phyloP scores from a whole-genome alignment of 1,140 invertebrate genomes.

The Cherax quadricarinatus region DNA sequence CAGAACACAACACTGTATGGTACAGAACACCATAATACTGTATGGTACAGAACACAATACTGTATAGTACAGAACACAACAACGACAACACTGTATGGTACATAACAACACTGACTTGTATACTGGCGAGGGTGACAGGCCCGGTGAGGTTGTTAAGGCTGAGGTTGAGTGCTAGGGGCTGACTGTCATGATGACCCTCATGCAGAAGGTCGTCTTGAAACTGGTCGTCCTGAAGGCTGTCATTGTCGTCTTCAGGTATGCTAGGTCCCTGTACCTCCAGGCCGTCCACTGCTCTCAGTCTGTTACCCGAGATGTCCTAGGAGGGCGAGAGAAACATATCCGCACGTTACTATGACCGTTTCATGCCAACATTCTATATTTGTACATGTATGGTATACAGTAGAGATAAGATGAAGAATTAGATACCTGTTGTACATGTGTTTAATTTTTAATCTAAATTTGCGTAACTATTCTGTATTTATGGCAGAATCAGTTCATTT shows the following conservation, averaged over 20 bases:
- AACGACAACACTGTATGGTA: too few relatives aligned
- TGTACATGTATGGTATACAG: too few relatives aligned
- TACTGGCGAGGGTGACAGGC: conserved; percentile 58
- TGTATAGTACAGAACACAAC: too few relatives aligned
- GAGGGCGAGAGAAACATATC: background rate
- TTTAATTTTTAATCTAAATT: too few relatives aligned
- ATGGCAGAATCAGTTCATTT: too few relatives aligned
- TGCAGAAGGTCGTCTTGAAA: background rate
- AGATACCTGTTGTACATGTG: too few relatives aligned
- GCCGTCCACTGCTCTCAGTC: conserved; percentile 9
- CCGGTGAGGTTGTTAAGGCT: conserved; percentile 55
- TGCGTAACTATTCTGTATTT: too few relatives aligned
- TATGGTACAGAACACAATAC: too few relatives aligned
- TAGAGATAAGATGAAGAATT: too few relatives aligned
- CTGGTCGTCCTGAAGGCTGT: background rate
- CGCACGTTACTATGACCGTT: background rate
- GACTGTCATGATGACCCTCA: background rate
- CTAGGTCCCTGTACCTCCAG: background rate
- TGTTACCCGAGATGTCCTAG: conserved; percentile 51
- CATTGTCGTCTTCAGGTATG: background rate
- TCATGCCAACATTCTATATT: too few relatives aligned
- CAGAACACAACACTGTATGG: too few relatives aligned
- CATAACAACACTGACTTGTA: conserved; percentile 33
- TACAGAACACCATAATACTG: too few relatives aligned
- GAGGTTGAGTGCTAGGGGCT: conserved; percentile 48